A percentile compares a stretch with the other conserved stretches of the same genome.
phyloP scores from a whole-genome alignment of 2,797 vertebrate genomes.

The Typhlichthys subterraneus region DNA sequence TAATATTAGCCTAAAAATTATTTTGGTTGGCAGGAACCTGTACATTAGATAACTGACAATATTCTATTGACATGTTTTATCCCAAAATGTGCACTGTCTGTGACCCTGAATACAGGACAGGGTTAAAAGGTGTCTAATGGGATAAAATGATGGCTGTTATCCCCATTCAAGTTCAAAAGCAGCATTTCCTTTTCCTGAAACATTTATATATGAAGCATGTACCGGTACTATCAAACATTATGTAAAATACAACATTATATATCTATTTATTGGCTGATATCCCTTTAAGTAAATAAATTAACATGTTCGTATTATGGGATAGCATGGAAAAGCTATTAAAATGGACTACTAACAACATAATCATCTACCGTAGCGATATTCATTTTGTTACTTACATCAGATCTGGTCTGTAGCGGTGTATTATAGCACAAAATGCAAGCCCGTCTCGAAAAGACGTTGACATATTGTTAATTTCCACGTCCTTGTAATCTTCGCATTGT shows the following conservation, averaged over 20 bases:
- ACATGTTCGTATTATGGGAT: too few relatives aligned
- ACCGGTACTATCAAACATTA: not conserved
- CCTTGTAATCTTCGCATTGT: conserved; percentile 86
- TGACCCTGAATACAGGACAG: too few relatives aligned
- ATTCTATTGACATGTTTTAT: too few relatives aligned
- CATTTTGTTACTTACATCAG: conserved; percentile 85
- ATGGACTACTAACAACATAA: not conserved
- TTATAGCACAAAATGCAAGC: conserved; percentile 95
- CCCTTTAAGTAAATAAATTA: too few relatives aligned
- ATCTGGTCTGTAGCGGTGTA: conserved; percentile 91
- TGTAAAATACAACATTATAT: too few relatives aligned
- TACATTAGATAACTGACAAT: not conserved
- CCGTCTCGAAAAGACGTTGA: conserved; percentile 93
- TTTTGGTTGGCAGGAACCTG: not conserved
- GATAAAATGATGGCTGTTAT: not conserved
- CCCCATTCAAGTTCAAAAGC: not conserved
- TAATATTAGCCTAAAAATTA: not conserved
- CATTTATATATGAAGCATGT: not conserved
- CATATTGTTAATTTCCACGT: conserved; percentile 90
- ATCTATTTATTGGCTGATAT: too few relatives aligned
- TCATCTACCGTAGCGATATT: not conserved
- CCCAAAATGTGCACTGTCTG: not conserved
- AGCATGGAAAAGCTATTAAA: not conserved
- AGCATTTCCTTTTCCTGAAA: not conserved
- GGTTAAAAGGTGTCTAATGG: too few relatives aligned